These are phyloP conservation scores for Drosophila lini DNA, from an alignment of 1,140 invertebrate genomes.

Conservation along the genomic window DNA sequence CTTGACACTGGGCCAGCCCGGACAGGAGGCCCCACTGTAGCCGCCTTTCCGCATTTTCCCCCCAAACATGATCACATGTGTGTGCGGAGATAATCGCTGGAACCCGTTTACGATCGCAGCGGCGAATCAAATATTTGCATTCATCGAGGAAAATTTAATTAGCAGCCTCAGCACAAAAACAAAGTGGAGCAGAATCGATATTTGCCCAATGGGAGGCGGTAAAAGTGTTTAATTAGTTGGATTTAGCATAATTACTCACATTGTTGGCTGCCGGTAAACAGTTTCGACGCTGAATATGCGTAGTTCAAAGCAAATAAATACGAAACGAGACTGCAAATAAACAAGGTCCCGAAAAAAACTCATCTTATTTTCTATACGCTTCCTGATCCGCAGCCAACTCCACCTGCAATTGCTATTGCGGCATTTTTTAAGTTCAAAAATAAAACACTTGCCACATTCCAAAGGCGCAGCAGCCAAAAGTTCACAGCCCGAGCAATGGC, in stretches of 20 bases:
- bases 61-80: slow-evolving; percentile 16
- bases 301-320: slow-evolving; percentile 50
- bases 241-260: slow-evolving; percentile 78
- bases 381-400: slow-evolving; percentile 22
- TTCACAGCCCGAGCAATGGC: slow-evolving; percentile 54
- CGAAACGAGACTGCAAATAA: slow-evolving; percentile 26
- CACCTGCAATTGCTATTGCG: slow-evolving; percentile 44
- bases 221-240: slow-evolving; percentile 72
- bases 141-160: slow-evolving; percentile 72
- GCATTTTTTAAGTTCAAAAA: slow-evolving; percentile 45
- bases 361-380: slow-evolving; percentile 1
- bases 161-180: slow-evolving; percentile 40
- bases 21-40: slow-evolving; percentile 18
- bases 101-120: slow-evolving; percentile 66
- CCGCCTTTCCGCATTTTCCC: background rate
- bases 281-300: slow-evolving; percentile 17
- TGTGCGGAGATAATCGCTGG: slow-evolving; percentile 43
- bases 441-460: slow-evolving; percentile 66
- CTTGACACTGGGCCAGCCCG: slow-evolving; percentile 63
- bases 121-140: slow-evolving; percentile 70
- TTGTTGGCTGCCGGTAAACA: slow-evolving; percentile 57
- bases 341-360: background rate
- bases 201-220: slow-evolving; percentile 11
- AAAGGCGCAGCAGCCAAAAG: slow-evolving; percentile 32
- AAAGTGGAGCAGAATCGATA: slow-evolving; percentile 39